Evolutionary conservation across 2,888 invertebrate genomes (phyloP), one percentile per base, ranked within the genome.

Genomic region (Hecatera dysodea): DNA sequence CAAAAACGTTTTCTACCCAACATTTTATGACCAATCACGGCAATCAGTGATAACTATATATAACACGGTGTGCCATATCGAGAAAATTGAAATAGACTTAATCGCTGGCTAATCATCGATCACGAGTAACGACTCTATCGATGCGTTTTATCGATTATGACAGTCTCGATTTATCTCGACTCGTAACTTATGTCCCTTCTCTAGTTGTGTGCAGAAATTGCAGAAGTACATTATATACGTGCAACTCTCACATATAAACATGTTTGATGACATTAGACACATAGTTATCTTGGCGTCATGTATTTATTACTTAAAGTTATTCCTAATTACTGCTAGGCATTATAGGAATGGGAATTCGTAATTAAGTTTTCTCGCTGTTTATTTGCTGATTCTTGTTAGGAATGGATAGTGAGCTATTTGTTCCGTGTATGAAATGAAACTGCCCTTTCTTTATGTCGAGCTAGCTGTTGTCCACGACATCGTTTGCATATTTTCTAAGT

Each of bases 171-270:
- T 80, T 78, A 82, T 80, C 78, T 61, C 53, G 39, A 42, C 61
- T 62, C 50, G 39, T 42, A 66, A 72, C 67, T 81, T 53, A 15
- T 59, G 77, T 77, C 79, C 75, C 82, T 74, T 78, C 73, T 82
- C 80, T 80, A 81, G 76, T 62, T 69, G 46, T 74, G 76, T 72
- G 75, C 68, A 83, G 78, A 82, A 85, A 85, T 85, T 82, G 83
- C 72, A 76, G 78, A 86, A 85, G 87, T 88, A n/a, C n/a, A n/a
- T n/a, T n/a, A 89, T 90, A 81, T 85, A 82, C 75, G 81, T 75
- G 80, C 77, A 82, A 65, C 85, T 86, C 86, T 90, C 84, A 83
- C 84, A 77, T 82, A 82, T 81, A 85, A 89, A 89, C 89, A 82
- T 73, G 85, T 84, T 80, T 64, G 81, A 75, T 82, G 73, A 74